Conservation (phyloP, 2,113 vertebrate species). For the Setophaga kirtlandii region DNA sequence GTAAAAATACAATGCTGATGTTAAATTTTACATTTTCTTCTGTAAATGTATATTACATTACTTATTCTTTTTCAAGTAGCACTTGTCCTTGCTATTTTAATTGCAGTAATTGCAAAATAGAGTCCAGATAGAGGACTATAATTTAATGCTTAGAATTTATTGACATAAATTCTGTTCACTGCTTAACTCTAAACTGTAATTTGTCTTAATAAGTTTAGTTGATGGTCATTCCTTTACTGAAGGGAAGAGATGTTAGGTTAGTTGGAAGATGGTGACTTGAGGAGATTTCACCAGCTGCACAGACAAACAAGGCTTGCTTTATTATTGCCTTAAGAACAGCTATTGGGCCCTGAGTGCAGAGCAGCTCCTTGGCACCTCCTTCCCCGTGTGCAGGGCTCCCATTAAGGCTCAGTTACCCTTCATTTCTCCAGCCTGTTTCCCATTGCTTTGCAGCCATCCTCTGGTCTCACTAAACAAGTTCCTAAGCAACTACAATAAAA, state of each 20-base stretch:
- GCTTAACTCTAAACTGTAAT: background rate
- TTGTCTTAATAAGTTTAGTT: conserved; percentile 46
- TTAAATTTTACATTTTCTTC: background rate
- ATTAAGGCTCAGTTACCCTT: conserved; percentile 68
- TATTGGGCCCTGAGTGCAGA: conserved; percentile 74
- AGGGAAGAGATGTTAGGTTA: conserved; percentile 62
- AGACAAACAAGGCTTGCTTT: conserved; percentile 80
- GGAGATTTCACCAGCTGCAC: conserved; percentile 77
- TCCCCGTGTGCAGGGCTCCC: conserved; percentile 38
- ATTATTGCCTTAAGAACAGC: conserved; percentile 81
- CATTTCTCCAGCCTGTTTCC: conserved; percentile 47
- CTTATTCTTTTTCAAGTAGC: background rate
- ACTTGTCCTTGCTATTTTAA: background rate
- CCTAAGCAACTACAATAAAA: background rate
- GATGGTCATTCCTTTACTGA: background rate
- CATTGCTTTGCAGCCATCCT: conserved; percentile 30
- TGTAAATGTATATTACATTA: background rate
- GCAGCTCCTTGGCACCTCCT: conserved; percentile 68
- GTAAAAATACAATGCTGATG: background rate
- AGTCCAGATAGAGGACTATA: background rate
- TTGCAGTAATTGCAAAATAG: background rate
- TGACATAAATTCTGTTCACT: background rate
- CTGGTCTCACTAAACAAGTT: background rate
- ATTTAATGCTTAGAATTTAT: background rate
- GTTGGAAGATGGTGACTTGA: conserved; percentile 65